Evolutionary conservation across 2,113 vertebrate species (phyloP), one percentile per base, ranked within the genome.

Genomic region (Helogale parvula): DNA sequence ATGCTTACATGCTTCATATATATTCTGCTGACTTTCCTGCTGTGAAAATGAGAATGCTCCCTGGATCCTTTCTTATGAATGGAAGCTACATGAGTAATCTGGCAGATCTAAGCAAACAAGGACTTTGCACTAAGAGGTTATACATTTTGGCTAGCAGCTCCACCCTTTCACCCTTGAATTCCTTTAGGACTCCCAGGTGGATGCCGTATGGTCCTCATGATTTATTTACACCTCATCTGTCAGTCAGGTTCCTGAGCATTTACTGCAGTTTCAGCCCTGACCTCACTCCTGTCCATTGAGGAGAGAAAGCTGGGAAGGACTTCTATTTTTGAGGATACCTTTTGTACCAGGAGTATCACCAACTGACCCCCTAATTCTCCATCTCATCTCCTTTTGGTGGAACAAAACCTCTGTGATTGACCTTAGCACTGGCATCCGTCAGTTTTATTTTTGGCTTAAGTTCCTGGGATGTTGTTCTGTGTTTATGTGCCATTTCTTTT

Each of bases 111-210:
- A 90, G 95, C 84, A 81, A 81, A 77, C 8, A 38, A 85, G 80
- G 97, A 93, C 90, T 97, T 97, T 95, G 94, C 88, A 93, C 95
- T 97, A 93, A 96, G 96, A 98, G 96, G 94, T 97, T 96, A 97
- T 86, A 90, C 79, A 54, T 93, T 98, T 97, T 98, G 97, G 96
- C 80, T 69, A 92, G 76, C 93, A 77, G 94, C 52, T 68, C 81
- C 68, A 89, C 52, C 85, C 79, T 97, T 98, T 97, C 90, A 98
- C 96, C 96, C 97, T 97, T 97, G 95, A 98, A 93, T 96, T 96
- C 96, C 95, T 96, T 82, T 76, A 93, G 97, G 90, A 88, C 77
- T 97, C 80, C 87, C 88, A 97, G 96, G 95, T 97, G 81, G 88
- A 79, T 90, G 95, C 98, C 97, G 97, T 97, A 95, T 98, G 96